Evolutionary conservation across 2,888 invertebrate species (phyloP).

Genomic region (Priocnemis perturbator): DNA sequence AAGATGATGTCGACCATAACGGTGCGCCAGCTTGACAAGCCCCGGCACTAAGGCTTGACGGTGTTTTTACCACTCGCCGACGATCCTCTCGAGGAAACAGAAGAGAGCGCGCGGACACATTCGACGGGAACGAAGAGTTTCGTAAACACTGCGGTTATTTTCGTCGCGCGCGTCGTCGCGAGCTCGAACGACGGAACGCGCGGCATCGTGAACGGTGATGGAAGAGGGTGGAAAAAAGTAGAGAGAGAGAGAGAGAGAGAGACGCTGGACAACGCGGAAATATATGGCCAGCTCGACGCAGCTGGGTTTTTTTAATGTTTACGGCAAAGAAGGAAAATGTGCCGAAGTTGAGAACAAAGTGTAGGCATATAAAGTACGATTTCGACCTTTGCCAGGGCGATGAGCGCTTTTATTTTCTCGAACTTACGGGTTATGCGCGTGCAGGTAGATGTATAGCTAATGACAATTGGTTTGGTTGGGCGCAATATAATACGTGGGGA

Average conservation of each 20-base stretch:
- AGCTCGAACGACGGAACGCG: constrained; percentile 11
- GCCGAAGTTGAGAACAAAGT: neutral
- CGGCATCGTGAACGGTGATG: neutral
- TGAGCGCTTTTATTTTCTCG: too few species aligned
- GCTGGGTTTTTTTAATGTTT: too few species aligned
- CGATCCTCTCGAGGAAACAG: constrained; percentile 30
- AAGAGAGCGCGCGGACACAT: constrained; percentile 10
- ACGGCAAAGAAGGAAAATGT: neutral
- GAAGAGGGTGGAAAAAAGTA: too few species aligned
- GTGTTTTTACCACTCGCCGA: constrained; percentile 25
- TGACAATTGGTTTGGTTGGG: too few species aligned
- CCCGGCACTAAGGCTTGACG: constrained; percentile 22
- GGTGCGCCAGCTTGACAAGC: constrained; percentile 14
- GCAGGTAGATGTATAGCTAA: too few species aligned
- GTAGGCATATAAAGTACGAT: too few species aligned
- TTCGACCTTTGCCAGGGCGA: too few species aligned
- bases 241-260: too few species aligned
- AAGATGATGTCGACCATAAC: constrained; percentile 30
- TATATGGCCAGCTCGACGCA: too few species aligned
- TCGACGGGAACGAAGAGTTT: constrained; percentile 13
- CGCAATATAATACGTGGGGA: neutral
- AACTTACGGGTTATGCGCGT: too few species aligned
- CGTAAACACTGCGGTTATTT: constrained; percentile 28
- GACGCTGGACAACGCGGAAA: too few species aligned
- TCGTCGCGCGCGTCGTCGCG: constrained; percentile 22